Base-by-base conservation (phyloP, 1,140 invertebrate genomes). In the Euwallacea fornicatus region DNA sequence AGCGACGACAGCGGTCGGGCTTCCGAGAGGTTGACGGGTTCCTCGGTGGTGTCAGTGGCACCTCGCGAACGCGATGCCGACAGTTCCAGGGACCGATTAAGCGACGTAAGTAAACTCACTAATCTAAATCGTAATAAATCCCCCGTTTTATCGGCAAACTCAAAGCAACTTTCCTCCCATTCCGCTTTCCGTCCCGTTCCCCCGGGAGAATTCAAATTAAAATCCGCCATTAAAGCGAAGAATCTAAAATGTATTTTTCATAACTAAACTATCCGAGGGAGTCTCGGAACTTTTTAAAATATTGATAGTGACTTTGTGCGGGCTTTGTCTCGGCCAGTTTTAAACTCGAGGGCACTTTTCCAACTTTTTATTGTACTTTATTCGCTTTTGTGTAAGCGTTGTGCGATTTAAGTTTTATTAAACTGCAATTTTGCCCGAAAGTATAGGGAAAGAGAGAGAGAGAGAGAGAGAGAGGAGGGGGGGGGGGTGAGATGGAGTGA, bases 1-100 rank as follows among this genome's bases (percentile, higher is more conserved):
- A 90, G 89, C 80, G 89, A 91, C 84, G 89, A 91, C 82, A 91
- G 89, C 83, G 89, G 89, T 76, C 83, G 90, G 82, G 90, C 89
- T 77, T 91, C 89, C 71, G 89, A 90, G 84, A 86, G 89, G 79
- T 85, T 91, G 78, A 90, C 89, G 75, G 88, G 88, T 77, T 89
- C 89, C 80, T 89, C 89, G 73, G 86, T 90, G 81, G 85, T 86
- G 71, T 89, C 89, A 71, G 86, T 90, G 81, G 85, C 86, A 72
- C 88, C 88, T 66, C 85, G 89, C 76, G 89, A 90, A 82, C 85
- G 89, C 76, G 89, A 91, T 82, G 88, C 89, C 74, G 89, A 91
- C 82, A 91, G 89, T 83, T 91, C 89, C 76, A 89, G 90, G 83
- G 90, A 91, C 83, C 87, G 90, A 81, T 87, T 91, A 78, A 91